Percentiles rank a stretch among this genome's conserved stretches.
These are phyloP conservation scores for Anodontia alba DNA, from an alignment of 2,888 invertebrate genomes.

Conservation along the genomic window DNA sequence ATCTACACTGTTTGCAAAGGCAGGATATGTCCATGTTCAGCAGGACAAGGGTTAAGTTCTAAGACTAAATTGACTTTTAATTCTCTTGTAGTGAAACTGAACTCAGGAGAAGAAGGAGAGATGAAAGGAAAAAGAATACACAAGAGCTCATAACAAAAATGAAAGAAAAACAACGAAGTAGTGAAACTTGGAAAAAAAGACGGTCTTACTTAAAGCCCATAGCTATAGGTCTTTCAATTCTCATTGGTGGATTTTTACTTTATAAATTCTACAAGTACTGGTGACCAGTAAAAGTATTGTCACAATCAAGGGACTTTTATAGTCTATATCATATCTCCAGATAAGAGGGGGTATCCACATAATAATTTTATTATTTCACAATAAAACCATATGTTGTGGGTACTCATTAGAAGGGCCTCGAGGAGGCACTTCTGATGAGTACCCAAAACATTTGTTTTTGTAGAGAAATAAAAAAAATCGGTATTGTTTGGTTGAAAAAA, in stretches of 20 bases:
- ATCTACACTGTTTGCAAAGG: too few species aligned
- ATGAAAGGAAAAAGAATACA: constrained; percentile 79
- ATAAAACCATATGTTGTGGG: background rate
- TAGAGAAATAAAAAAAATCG: too few species aligned
- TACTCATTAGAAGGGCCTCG: background rate
- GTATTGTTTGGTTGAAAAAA: too few species aligned
- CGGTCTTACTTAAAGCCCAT: constrained; percentile 71
- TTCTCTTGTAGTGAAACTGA: constrained; percentile 65
- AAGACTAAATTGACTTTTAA: too few species aligned
- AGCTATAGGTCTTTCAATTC: constrained; percentile 71
- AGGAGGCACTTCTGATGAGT: too few species aligned
- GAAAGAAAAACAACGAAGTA: constrained; percentile 78
- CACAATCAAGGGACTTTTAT: background rate
- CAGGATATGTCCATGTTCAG: too few species aligned
- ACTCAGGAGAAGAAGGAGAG: constrained; percentile 75
- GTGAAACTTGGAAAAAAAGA: constrained; percentile 74
- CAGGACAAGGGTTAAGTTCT: too few species aligned
- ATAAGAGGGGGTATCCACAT: too few species aligned
- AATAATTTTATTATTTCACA: too few species aligned
- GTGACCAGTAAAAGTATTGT: constrained; percentile 24
- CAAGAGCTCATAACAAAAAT: constrained; percentile 78
- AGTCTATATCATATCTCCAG: background rate
- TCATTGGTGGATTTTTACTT: constrained; percentile 69
- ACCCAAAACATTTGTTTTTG: too few species aligned
- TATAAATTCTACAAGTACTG: constrained; percentile 69